Base-by-base conservation (phyloP, 2,888 invertebrate genomes). In the Chelonus formosanus region DNA sequence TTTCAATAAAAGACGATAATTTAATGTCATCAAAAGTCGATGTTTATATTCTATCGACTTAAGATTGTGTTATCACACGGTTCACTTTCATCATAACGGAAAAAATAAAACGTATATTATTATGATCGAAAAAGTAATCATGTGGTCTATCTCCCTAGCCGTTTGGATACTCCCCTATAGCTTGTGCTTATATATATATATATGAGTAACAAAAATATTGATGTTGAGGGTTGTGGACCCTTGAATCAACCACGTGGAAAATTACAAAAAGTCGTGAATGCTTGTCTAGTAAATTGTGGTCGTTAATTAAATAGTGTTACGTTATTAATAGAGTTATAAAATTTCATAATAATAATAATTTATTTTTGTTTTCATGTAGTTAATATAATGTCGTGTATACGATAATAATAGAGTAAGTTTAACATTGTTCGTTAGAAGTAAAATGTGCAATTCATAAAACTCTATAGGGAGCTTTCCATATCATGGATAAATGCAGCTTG, bases 151-250 rank as follows among this genome's bases (percentile, higher is more conserved):
- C 48, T 48, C 48, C 20, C 31, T 48, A 20, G 20, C 20, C 5
- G 6, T 48, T n/a, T 48, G 31, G 5, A 48, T 3, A 5, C 44
- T 20, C 31, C 48, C 10, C 48, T 48, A 31, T 31, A 10, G 48
- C 48, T 10, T 20, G 20, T 20, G 20, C 20, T 20, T 20, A 20
- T 20, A 20, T 20, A 20, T 20, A 20, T 20, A 20, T 20, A 48
- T 48, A 31, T 48, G 48, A 48, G 48, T 10, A 48, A 48, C 31
- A 10, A 48, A 48, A 48, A 48, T 48, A 48, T 48, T 48, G 48
- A 48, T 20, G 48, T 31, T 6, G 48, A 48, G 48, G 48, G 31
- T 48, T 20, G 31, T n/a, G 20, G 31, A 31, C 48, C 48, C 48
- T 48, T 48, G 10, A 48, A 48, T 31, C 48, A 48, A 48, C 48